These are phyloP conservation scores for Spodoptera litura DNA, from an alignment of 1,140 invertebrate genomes.

Conservation along the genomic window DNA sequence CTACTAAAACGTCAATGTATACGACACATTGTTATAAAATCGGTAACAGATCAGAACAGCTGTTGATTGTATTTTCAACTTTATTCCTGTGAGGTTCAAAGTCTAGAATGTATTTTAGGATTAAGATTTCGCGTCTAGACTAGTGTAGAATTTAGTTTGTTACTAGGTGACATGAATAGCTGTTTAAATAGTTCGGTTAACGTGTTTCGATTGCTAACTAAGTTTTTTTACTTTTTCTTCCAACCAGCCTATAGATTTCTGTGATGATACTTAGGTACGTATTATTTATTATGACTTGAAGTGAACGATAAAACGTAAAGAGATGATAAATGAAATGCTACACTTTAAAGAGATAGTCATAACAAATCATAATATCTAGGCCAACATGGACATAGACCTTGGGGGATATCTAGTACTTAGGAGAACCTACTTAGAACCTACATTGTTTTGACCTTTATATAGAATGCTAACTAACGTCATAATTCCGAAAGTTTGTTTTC, in stretches of 20 bases:
- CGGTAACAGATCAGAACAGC: not conserved
- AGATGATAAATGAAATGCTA: not conserved
- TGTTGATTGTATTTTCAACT: constrained; percentile 14
- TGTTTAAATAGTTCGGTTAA: not conserved
- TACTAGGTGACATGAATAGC: constrained; percentile 4
- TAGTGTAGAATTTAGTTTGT: not conserved
- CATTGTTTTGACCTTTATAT: too few relatives aligned
- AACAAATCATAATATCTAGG: constrained; percentile 15
- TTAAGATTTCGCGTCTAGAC: not conserved
- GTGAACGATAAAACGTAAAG: not conserved
- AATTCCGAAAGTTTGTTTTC: too few relatives aligned
- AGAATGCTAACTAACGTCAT: too few relatives aligned
- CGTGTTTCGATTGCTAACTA: too few relatives aligned
- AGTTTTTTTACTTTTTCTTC: too few relatives aligned
- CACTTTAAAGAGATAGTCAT: constrained; percentile 3
- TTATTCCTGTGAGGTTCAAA: not conserved
- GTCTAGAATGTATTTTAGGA: constrained; percentile 5
- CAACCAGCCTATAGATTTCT: too few relatives aligned
- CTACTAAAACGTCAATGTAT: too few relatives aligned
- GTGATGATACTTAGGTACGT: too few relatives aligned
- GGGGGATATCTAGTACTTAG: not conserved
- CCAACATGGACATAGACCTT: not conserved
- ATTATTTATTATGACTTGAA: not conserved
- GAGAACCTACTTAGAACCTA: too few relatives aligned
- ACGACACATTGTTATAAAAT: not conserved